These are phyloP conservation scores for Alectura lathami DNA, from an alignment of 2,113 vertebrate genomes.

Conservation along the genomic window DNA sequence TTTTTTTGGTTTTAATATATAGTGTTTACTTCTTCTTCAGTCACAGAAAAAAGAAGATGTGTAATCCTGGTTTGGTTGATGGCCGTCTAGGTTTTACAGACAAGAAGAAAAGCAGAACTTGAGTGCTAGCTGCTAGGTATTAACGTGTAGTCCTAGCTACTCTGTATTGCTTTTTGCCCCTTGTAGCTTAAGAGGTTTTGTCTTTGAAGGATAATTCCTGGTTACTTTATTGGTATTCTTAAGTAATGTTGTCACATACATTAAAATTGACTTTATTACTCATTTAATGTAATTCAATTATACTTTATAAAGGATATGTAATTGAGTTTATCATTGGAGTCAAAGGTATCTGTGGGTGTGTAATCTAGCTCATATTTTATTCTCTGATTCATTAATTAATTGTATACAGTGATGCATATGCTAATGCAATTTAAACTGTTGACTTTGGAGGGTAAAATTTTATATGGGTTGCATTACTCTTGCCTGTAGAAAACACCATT, in stretches of 20 bases:
- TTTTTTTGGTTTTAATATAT: not conserved
- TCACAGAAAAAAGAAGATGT: not conserved
- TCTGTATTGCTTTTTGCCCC: not conserved
- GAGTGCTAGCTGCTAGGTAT: not conserved
- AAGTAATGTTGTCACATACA: not conserved
- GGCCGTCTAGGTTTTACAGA: not conserved
- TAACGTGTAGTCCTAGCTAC: not conserved
- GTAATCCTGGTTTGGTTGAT: not conserved
- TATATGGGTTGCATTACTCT: not conserved
- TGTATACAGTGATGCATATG: not conserved
- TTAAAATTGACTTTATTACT: not conserved
- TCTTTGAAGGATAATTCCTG: not conserved
- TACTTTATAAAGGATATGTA: not conserved
- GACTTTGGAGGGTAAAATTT: not conserved
- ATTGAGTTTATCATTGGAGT: not conserved
- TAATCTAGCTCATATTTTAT: not conserved
- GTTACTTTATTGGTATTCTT: not conserved
- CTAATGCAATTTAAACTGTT: conserved; percentile 14
- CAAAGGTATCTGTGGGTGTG: not conserved
- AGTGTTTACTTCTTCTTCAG: not conserved
- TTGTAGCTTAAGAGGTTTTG: not conserved
- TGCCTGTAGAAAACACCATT: not conserved
- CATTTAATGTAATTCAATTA: not conserved
- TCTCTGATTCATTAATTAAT: not conserved
- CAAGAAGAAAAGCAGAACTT: not conserved